Conservation (phyloP, 2,113 vertebrate species). For the Dipodomys stephensi region DNA sequence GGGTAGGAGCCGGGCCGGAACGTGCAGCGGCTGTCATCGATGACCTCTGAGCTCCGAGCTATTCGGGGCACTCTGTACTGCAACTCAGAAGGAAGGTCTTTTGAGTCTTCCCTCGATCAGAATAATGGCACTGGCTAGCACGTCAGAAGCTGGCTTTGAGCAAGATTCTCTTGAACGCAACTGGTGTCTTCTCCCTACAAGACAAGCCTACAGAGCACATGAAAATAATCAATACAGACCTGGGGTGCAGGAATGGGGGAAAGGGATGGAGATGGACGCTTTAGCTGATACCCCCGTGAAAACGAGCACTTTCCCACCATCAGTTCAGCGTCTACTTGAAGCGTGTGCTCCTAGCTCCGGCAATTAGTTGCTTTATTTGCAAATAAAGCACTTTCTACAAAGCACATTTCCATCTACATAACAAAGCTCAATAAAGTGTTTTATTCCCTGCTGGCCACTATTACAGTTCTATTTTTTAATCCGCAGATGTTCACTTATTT, state of each 20-base stretch:
- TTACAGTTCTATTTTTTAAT: constrained; percentile 82
- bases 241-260: neutral
- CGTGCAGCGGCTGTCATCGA: neutral
- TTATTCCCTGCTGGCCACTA: constrained; percentile 81
- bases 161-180: neutral
- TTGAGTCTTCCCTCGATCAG: too few relatives aligned
- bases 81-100: too few relatives aligned
- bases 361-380: constrained; percentile 83
- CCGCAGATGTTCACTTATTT: constrained; percentile 82
- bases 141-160: neutral
- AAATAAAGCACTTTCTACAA: constrained; percentile 82
- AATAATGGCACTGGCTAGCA: neutral
- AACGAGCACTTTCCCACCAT: constrained; percentile 66
- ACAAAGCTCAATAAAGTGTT: constrained; percentile 83
- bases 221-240: constrained; percentile 9
- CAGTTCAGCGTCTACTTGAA: constrained; percentile 56
- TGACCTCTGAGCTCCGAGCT: too few relatives aligned
- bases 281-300: constrained; percentile 6
- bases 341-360: constrained; percentile 60
- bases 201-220: too few relatives aligned
- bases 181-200: neutral
- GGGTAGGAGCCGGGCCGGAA: neutral
- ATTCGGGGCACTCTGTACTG: too few relatives aligned
- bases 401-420: constrained; percentile 80
- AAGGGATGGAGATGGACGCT: neutral